Evolutionary conservation across 2,797 vertebrate genomes (phyloP).

Genomic region (Neosilurus hyrtlii): DNA sequence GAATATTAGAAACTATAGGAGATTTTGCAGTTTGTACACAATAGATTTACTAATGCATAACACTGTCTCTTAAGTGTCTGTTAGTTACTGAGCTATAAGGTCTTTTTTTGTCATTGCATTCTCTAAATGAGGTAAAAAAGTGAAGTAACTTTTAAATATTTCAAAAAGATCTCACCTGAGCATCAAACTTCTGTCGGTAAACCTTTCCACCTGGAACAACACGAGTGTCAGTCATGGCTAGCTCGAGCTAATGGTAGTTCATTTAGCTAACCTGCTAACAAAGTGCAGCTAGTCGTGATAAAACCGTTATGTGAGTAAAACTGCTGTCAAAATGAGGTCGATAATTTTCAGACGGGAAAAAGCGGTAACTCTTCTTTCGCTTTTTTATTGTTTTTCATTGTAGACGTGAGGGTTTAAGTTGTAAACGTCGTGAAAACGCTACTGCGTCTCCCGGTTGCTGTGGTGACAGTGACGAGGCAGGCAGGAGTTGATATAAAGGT

Average conservation of each 20-base stretch:
- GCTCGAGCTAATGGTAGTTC: not conserved
- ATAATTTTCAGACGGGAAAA: not conserved
- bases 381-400: not conserved
- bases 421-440: not conserved
- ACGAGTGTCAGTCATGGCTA: slow-evolving; percentile 49
- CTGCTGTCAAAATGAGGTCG: not conserved
- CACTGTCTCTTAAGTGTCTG: not conserved
- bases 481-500: not conserved
- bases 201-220: slow-evolving; percentile 64
- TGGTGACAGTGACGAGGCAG: slow-evolving; percentile 15
- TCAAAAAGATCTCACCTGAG: slow-evolving; percentile 67
- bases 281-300: no score
- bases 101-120: not conserved
- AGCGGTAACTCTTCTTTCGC: not conserved
- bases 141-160: not conserved
- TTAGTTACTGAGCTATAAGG: not conserved
- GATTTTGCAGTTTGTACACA: not conserved
- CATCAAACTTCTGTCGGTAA: slow-evolving; percentile 73
- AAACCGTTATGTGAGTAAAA: not conserved
- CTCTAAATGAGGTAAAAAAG: not conserved
- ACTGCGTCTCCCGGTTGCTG: slow-evolving; percentile 21
- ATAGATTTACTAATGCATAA: not conserved
- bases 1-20: not conserved
- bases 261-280: not conserved
- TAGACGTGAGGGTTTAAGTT: not conserved